Evolutionary conservation across 2,113 vertebrate genomes (phyloP).

Genomic region (Parus major): DNA sequence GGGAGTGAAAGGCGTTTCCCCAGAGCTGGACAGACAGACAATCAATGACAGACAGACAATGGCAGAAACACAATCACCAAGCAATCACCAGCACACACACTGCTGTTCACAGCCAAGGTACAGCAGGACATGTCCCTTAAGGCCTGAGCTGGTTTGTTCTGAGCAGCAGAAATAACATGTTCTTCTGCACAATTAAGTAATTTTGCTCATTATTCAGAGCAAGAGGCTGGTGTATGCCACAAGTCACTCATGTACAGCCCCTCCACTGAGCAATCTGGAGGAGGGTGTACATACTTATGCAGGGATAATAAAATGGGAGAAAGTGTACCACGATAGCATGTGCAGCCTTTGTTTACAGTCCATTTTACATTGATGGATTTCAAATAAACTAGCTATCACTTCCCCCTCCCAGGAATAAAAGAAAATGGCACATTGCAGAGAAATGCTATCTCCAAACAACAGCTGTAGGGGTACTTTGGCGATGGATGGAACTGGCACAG

Average conservation of each 20-base stretch:
- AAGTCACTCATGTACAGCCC: neutral
- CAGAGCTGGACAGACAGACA: neutral
- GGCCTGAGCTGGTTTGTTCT: neutral
- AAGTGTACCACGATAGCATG: neutral
- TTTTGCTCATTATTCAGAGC: slow-evolving; percentile 15
- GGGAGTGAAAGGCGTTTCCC: neutral
- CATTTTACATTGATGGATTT: slow-evolving; percentile 40
- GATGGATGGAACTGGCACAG: neutral
- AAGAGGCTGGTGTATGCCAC: neutral
- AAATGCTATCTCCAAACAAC: slow-evolving; percentile 54
- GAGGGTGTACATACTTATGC: neutral
- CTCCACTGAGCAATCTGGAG: neutral
- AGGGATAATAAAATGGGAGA: neutral
- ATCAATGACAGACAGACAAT: neutral
- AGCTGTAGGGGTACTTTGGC: slow-evolving; percentile 25
- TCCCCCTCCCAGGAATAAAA: slow-evolving; percentile 8
- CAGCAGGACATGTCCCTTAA: neutral
- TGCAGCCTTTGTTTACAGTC: neutral
- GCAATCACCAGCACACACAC: neutral
- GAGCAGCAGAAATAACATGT: neutral
- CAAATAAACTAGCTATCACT: slow-evolving; percentile 19
- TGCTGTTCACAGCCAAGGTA: neutral
- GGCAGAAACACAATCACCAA: neutral
- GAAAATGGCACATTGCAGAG: slow-evolving; percentile 29
- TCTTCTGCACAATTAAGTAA: slow-evolving; percentile 37